Evolutionary conservation across 2,113 vertebrate genomes (phyloP).

Genomic region (Xiphorhynchus elegans): DNA sequence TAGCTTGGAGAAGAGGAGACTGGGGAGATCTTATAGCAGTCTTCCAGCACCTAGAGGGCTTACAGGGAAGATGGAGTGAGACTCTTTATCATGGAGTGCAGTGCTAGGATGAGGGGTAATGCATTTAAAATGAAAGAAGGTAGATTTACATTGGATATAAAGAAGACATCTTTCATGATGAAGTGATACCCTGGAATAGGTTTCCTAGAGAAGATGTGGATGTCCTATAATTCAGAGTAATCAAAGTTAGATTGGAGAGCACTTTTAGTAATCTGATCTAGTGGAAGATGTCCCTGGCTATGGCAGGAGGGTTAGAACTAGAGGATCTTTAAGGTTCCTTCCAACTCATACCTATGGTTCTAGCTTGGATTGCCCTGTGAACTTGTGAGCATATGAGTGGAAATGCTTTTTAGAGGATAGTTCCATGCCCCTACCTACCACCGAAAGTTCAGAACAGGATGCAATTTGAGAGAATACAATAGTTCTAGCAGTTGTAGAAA

Average conservation of each 20-base stretch:
- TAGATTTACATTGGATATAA: background rate
- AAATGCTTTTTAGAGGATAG: background rate
- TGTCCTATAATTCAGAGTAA: background rate
- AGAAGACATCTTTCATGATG: background rate
- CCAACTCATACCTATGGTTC: background rate
- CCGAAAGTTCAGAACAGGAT: background rate
- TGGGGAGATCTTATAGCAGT: background rate
- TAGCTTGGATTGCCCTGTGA: background rate
- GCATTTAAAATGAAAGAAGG: background rate
- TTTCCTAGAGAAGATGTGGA: background rate
- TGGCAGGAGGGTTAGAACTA: background rate
- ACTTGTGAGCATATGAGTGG: background rate
- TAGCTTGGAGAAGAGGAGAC: background rate
- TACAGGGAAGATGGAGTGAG: background rate
- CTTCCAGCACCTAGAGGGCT: background rate
- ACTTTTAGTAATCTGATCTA: background rate
- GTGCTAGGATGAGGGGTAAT: background rate
- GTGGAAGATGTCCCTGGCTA: background rate
- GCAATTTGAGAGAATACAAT: background rate
- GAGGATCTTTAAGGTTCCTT: background rate
- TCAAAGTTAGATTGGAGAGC: background rate
- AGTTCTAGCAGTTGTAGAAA: background rate
- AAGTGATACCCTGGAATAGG: background rate
- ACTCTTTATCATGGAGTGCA: background rate
- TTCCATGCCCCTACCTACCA: background rate